These are phyloP conservation scores for Brachyistius frenatus DNA, from an alignment of 2,113 vertebrate species.

Conservation along the genomic window DNA sequence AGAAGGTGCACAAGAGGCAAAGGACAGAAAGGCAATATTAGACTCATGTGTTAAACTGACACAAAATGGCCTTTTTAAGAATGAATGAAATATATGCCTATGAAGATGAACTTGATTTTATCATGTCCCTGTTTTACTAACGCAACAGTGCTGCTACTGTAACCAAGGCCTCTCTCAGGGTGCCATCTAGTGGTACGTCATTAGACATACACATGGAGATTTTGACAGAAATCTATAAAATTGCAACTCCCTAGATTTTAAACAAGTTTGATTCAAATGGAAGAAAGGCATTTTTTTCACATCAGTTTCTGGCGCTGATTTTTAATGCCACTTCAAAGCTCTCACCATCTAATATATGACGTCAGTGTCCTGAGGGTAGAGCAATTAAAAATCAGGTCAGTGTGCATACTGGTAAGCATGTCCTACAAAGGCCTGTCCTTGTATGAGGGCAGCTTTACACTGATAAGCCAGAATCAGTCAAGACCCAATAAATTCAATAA, in stretches of 20 bases:
- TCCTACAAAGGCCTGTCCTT: conserved; percentile 3
- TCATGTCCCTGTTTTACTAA: conserved; percentile 13
- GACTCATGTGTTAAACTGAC: conserved; percentile 6
- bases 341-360: background rate
- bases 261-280: background rate
- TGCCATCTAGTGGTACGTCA: conserved; percentile 75
- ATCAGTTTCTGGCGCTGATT: conserved; percentile 2
- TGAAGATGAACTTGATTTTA: conserved; percentile 22
- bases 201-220: background rate
- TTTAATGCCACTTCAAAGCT: conserved; percentile 9
- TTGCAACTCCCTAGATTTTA: background rate
- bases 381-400: conserved; percentile 14
- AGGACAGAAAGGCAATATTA: conserved; percentile 28
- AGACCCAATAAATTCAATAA: background rate
- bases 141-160: background rate
- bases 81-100: conserved; percentile 19
- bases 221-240: background rate
- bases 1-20: background rate
- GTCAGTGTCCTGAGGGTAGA: conserved; percentile 10
- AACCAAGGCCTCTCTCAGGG: conserved; percentile 57
- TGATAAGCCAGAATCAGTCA: background rate
- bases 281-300: background rate
- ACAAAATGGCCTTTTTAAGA: conserved; percentile 23
- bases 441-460: background rate
- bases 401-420: background rate